Evolutionary conservation across 1,140 invertebrate species (phyloP).

Genomic region (Heliconius hewitsoni): DNA sequence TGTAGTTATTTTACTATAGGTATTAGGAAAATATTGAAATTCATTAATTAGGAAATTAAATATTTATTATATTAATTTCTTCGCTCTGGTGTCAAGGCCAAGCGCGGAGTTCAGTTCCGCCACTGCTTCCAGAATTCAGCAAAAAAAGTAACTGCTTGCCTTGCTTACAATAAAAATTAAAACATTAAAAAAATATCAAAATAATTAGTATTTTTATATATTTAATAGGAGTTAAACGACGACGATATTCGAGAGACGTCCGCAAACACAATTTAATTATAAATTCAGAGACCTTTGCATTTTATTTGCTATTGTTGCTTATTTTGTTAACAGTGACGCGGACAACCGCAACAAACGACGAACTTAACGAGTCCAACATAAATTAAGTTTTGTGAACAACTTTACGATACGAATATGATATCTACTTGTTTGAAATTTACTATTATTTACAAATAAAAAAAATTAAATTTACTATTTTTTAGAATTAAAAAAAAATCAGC

Average conservation of each 20-base stretch:
- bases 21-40: no score
- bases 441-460: neutral
- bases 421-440: neutral
- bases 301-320: constrained; percentile 5
- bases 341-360: neutral
- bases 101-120: no score
- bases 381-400: neutral
- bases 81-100: no score
- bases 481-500: no score
- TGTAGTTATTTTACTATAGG: neutral
- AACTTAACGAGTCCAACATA: neutral
- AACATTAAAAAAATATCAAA: neutral
- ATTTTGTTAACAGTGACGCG: constrained; percentile 4
- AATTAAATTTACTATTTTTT: no score
- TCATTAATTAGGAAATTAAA: no score
- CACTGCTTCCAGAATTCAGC: no score
- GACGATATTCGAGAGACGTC: neutral
- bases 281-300: constrained; percentile 5
- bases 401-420: neutral
- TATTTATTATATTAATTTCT: no score
- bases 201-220: neutral
- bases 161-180: neutral
- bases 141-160: no score
- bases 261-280: constrained; percentile 11
- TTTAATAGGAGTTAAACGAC: neutral